A percentile compares a stretch with the other conserved stretches of the same genome.
Conservation (phyloP, 2,888 invertebrate species). For the Ormyrus labotus region DNA sequence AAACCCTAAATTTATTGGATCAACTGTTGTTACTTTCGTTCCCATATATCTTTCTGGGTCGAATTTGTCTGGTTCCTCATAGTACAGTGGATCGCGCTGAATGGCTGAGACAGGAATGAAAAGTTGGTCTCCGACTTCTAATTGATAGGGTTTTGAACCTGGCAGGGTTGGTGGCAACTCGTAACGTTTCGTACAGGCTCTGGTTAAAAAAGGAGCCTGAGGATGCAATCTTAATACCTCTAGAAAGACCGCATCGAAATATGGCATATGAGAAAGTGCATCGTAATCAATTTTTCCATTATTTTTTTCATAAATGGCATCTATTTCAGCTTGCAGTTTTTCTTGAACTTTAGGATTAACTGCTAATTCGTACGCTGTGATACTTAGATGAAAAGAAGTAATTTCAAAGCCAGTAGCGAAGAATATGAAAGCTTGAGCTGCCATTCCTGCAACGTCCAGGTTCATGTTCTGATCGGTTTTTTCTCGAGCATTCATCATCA, state of each 20-base stretch:
- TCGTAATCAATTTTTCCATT: conserved; percentile 63
- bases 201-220: conserved; percentile 75
- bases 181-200: conserved; percentile 77
- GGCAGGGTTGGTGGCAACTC: conserved; percentile 72
- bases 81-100: conserved; percentile 75
- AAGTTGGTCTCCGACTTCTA: conserved; percentile 67
- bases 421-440: conserved; percentile 75
- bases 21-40: conserved; percentile 61
- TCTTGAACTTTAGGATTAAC: conserved; percentile 63
- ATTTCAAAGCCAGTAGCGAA: conserved; percentile 54
- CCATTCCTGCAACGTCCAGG: conserved; percentile 70
- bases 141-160: conserved; percentile 56
- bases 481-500: conserved; percentile 62
- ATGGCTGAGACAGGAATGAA: conserved; percentile 72
- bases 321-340: conserved; percentile 66
- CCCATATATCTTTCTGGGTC: conserved; percentile 72
- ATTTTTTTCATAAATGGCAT: conserved; percentile 58
- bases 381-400: conserved; percentile 62
- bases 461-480: conserved; percentile 52
- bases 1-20: conserved; percentile 61
- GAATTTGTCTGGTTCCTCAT: conserved; percentile 75
- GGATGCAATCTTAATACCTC: conserved; percentile 69
- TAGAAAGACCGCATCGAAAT: conserved; percentile 68
- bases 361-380: conserved; percentile 64
- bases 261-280: conserved; percentile 62